Evolutionary conservation across 2,113 vertebrate species (phyloP).

Genomic region (Acrocephalus arundinaceus): DNA sequence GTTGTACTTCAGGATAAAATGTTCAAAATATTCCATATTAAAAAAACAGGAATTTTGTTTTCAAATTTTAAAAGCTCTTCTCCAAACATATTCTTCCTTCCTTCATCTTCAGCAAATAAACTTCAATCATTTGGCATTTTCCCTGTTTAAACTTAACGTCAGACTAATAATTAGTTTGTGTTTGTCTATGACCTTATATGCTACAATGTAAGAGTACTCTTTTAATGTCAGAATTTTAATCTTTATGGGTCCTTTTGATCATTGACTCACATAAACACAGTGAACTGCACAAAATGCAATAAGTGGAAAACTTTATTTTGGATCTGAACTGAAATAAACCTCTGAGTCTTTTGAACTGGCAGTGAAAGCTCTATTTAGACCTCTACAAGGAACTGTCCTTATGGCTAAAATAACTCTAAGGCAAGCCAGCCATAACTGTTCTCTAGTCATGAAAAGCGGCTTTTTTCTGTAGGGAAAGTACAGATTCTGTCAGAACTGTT

Average conservation of each 20-base stretch:
- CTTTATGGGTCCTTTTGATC: neutral
- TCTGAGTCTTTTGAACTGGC: neutral
- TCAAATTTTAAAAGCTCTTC: neutral
- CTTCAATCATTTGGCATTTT: constrained; percentile 13
- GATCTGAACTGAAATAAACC: neutral
- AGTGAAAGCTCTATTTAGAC: neutral
- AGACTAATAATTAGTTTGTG: neutral
- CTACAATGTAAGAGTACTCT: neutral
- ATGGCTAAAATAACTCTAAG: neutral
- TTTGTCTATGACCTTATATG: neutral
- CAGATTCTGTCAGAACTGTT: neutral
- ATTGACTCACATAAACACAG: neutral
- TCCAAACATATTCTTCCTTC: neutral
- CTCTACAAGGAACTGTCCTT: neutral
- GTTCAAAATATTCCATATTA: neutral
- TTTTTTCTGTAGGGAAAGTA: neutral
- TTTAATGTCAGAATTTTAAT: constrained; percentile 9
- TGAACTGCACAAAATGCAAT: neutral
- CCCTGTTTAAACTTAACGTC: neutral
- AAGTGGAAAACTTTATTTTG: neutral
- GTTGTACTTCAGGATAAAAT: neutral
- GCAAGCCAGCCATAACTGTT: neutral
- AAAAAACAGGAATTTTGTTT: neutral
- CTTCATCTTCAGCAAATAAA: neutral
- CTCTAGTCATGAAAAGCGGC: neutral